A percentile compares a stretch with the other conserved stretches of the same genome.
phyloP scores from a whole-genome alignment of 2,888 invertebrate species.

The Apoda limacodes region DNA sequence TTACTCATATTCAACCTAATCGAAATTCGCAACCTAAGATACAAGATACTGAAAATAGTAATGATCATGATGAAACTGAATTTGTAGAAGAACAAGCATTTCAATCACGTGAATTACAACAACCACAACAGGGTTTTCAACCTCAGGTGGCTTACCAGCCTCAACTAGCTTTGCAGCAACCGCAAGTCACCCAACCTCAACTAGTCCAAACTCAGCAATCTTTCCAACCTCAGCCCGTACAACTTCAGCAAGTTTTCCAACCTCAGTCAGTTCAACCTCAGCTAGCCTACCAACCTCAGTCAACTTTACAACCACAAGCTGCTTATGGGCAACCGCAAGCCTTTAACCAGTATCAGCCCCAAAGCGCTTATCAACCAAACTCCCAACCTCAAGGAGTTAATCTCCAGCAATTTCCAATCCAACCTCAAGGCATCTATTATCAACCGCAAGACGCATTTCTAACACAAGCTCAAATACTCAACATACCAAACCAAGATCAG shows the following conservation, averaged over 20 bases:
- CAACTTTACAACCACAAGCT: constrained; percentile 5
- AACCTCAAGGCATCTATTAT: too few species aligned
- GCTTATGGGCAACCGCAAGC: constrained; percentile 15
- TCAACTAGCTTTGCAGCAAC: constrained; percentile 14
- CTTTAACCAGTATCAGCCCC: constrained; percentile 9
- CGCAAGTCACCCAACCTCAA: too few species aligned
- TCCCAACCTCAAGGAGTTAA: constrained; percentile 12
- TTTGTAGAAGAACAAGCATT: constrained; percentile 4
- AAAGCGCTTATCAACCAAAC: constrained; percentile 9
- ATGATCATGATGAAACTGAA: constrained; percentile 10
- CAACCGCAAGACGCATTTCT: constrained; percentile 14
- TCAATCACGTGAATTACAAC: constrained; percentile 4
- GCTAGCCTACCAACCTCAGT: constrained; percentile 7
- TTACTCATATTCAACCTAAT: constrained; percentile 23
- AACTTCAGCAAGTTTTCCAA: constrained; percentile 3
- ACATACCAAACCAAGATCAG: constrained; percentile 25
- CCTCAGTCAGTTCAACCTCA: constrained; percentile 15
- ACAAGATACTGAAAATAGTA: constrained; percentile 7
- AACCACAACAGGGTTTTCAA: constrained; percentile 20
- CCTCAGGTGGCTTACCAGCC: constrained; percentile 19
- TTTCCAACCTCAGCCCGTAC: constrained; percentile 14
- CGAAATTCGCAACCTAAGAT: constrained; percentile 12
- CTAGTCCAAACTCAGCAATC: too few species aligned
- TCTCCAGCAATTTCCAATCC: constrained; percentile 13
- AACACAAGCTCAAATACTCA: constrained; percentile 26